Percentiles rank a stretch among this genome's conserved stretches.
Evolutionary conservation across 2,113 vertebrate species (phyloP).

Genomic region (Cephalopholis sonnerati): DNA sequence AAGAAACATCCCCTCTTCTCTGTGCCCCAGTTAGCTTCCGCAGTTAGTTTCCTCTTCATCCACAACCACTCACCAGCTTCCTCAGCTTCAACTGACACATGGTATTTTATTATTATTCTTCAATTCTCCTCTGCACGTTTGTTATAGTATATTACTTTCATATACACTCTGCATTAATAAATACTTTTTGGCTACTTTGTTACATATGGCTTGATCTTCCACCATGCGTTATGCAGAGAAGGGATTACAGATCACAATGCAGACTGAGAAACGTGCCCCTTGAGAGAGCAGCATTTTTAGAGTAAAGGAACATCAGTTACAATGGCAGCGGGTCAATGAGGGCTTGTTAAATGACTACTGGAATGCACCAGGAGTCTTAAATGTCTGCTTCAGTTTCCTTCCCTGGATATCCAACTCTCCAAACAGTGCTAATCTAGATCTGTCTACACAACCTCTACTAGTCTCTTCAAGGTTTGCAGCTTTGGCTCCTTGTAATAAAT

Average conservation of each 20-base stretch:
- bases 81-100: not conserved
- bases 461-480: slow-evolving; percentile 13
- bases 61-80: slow-evolving; percentile 3
- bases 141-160: not conserved
- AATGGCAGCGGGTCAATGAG: slow-evolving; percentile 17
- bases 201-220: not conserved
- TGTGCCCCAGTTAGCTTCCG: not conserved
- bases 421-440: slow-evolving; percentile 28
- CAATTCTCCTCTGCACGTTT: not conserved
- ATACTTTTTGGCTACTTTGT: not conserved
- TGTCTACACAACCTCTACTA: slow-evolving; percentile 4
- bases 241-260: not conserved
- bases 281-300: not conserved
- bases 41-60: slow-evolving; percentile 17
- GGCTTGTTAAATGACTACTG: slow-evolving; percentile 11
- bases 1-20: not conserved
- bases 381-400: slow-evolving; percentile 36
- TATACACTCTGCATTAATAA: not conserved
- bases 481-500: not conserved
- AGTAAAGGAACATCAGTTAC: slow-evolving; percentile 19
- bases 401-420: slow-evolving; percentile 5
- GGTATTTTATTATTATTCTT: not conserved
- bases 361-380: slow-evolving; percentile 28
- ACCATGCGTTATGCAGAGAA: slow-evolving; percentile 12
- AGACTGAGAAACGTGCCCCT: not conserved